phyloP scores from a whole-genome alignment of 2,113 vertebrate genomes.

The Redunca redunca region DNA sequence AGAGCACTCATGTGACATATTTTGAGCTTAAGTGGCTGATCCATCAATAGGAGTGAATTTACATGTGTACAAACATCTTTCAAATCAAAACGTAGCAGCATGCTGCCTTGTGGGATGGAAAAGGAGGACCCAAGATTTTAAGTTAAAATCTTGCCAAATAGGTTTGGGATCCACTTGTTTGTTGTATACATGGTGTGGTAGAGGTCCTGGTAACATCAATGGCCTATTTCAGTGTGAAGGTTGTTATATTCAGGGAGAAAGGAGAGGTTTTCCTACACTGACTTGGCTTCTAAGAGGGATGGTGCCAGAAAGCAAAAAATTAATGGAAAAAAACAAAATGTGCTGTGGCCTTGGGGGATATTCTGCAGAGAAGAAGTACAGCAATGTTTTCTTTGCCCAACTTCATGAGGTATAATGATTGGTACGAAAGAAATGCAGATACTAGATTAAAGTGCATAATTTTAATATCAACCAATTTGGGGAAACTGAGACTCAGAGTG shows the following conservation, averaged over 20 bases:
- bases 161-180: neutral
- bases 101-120: neutral
- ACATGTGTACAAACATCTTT: neutral
- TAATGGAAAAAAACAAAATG: neutral
- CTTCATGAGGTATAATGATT: neutral
- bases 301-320: neutral
- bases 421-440: neutral
- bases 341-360: neutral
- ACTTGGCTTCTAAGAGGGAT: neutral
- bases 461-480: neutral
- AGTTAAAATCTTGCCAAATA: neutral
- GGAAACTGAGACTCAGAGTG: neutral
- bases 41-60: neutral
- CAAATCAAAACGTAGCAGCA: neutral
- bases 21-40: neutral
- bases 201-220: neutral
- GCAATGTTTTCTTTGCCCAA: neutral
- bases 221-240: neutral
- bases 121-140: neutral
- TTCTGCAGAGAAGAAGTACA: neutral
- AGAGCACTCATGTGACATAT: fast-evolving
- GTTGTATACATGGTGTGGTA: neutral
- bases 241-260: neutral
- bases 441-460: neutral
- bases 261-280: neutral